Evolutionary conservation across 2,888 invertebrate genomes (phyloP), one percentile per base, ranked within the genome.

Genomic region (Glaucopsyche alexis): DNA sequence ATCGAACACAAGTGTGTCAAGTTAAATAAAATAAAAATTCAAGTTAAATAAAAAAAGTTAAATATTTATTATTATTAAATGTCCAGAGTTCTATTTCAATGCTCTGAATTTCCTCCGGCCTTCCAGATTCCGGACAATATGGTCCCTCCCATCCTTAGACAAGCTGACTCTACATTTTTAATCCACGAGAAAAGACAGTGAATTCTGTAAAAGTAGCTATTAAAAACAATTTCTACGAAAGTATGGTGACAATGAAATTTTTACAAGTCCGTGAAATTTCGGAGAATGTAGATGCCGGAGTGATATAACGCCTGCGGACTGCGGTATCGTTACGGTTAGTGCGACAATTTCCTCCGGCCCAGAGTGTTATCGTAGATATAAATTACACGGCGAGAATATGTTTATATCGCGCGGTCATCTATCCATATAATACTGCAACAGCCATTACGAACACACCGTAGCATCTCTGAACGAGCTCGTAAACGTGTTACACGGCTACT

Each of bases 381-480:
- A 89, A 88, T 90, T 85, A 89, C 83, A 86, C 85, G 83, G 90
- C 84, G 84, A 88, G 88, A 87, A 86, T 88, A 88, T 83, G 87
- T 84, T 85, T 85, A 82, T 92, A 92, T 92, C 92, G 85, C 83
- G 84, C 82, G 79, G 81, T 81, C 87, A 91, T 91, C 91, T 88
- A 85, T 85, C 87, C 86, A 86, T 90, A 88, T 91, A 90, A 91
- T 91, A 90, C 89, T 88, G 88, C 88, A 87, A 89, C 89, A 88
- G 90, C 90, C 90, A 90, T 90, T 90, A 89, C 86, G 85, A 87
- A 85, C 86, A 87, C 86, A 89, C 85, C 83, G 87, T 86, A 85
- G 86, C 89, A 90, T 92, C 91, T 89, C 87, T 86, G 87, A 91
- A 91, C 89, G 88, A 84, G 87, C 88, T 91, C 91, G 87, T 92